These are phyloP conservation scores for Plecturocebus donacophilus DNA, from an alignment of 2,113 vertebrate genomes.

Conservation along the genomic window DNA sequence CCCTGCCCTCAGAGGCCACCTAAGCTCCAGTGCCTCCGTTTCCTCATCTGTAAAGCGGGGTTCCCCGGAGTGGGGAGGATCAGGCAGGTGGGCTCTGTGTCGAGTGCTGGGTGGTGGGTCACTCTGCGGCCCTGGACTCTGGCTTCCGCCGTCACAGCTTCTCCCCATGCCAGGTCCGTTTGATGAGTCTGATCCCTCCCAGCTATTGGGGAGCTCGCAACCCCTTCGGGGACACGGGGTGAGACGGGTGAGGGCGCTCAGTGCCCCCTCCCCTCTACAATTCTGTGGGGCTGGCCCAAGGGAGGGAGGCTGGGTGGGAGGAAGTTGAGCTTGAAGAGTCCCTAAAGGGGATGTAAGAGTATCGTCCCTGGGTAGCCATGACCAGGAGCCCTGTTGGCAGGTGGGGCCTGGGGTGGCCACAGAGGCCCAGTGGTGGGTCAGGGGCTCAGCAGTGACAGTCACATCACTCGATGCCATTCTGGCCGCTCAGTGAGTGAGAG, in stretches of 20 bases:
- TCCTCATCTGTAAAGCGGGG: background rate
- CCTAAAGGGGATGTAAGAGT: background rate
- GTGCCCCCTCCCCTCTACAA: background rate
- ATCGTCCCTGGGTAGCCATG: background rate
- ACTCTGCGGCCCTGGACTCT: background rate
- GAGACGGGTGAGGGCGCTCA: background rate
- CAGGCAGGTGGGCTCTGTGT: fast-evolving
- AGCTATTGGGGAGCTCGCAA: background rate
- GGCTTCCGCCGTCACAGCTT: background rate
- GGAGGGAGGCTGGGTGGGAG: background rate
- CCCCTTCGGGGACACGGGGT: fast-evolving
- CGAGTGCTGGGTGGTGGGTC: background rate
- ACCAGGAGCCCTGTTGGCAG: background rate
- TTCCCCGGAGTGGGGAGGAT: background rate
- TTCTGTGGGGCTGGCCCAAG: background rate
- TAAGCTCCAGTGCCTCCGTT: background rate
- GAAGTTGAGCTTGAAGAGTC: background rate
- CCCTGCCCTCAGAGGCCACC: background rate
- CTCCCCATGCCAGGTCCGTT: background rate
- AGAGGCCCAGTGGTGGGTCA: background rate
- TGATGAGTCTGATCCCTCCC: background rate
- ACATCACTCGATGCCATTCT: background rate
- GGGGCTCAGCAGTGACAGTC: no score
- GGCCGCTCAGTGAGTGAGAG: background rate
- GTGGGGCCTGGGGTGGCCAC: background rate